phyloP scores from a whole-genome alignment of 37 sponge, comb jelly and placozoan genomes.

The Aplysina aerophoba region DNA sequence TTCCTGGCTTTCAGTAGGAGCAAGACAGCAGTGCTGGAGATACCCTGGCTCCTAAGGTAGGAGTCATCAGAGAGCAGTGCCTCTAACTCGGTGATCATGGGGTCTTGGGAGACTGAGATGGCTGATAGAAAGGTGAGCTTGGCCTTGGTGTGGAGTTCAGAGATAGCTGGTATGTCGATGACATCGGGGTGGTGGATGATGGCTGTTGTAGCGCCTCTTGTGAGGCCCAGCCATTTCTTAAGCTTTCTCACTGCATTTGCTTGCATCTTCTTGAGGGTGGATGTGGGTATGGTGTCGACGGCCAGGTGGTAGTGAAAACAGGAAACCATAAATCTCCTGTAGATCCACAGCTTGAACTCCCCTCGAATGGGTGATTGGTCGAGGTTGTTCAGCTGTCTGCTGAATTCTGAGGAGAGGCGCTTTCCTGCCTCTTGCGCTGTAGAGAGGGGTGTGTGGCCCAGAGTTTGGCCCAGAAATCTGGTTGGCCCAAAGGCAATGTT shows the following conservation, averaged over 20 bases:
- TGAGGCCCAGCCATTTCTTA: background rate
- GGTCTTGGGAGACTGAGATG: background rate
- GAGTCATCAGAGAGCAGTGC: background rate
- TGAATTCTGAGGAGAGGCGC: background rate
- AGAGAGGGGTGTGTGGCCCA: background rate
- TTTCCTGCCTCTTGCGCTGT: background rate
- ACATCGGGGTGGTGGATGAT: background rate
- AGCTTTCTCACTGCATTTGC: background rate
- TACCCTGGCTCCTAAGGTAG: background rate
- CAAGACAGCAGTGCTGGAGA: background rate
- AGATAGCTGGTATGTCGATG: background rate
- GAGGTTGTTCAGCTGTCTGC: background rate
- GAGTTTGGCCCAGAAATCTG: conserved; percentile 28
- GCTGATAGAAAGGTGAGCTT: conserved; percentile 2
- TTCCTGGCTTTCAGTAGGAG: background rate
- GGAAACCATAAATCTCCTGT: conserved; percentile 10
- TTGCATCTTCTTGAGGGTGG: conserved; percentile 19
- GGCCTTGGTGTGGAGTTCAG: conserved; percentile 12
- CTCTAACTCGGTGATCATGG: background rate
- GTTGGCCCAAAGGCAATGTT: conserved; percentile 5
- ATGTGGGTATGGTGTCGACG: background rate
- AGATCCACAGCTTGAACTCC: conserved; percentile 30
- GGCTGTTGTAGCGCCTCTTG: background rate
- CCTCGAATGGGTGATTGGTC: conserved; percentile 41
- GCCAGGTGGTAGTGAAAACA: background rate